These are phyloP conservation scores for Lagopus muta DNA, from an alignment of 2,113 vertebrate species.

Conservation along the genomic window DNA sequence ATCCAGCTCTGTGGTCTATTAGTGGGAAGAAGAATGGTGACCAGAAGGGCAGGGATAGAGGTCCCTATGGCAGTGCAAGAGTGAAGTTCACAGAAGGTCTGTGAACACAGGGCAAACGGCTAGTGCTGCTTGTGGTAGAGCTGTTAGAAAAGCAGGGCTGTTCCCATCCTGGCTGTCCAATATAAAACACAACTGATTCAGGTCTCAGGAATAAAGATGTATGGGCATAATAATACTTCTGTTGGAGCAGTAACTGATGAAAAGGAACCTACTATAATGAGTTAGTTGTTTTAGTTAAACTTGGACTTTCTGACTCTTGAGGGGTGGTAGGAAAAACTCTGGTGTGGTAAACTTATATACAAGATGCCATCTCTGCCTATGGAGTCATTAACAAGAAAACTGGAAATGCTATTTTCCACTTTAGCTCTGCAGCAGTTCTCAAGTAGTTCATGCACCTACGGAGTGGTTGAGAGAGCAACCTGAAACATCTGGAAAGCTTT, in stretches of 20 bases:
- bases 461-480: background rate
- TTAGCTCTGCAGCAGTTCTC: background rate
- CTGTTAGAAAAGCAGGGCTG: background rate
- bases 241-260: background rate
- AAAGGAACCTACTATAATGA: background rate
- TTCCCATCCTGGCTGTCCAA: background rate
- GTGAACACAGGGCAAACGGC: background rate
- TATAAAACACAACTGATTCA: background rate
- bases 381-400: background rate
- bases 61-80: background rate
- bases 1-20: background rate
- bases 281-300: background rate
- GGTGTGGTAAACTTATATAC: background rate
- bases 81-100: background rate
- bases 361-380: background rate
- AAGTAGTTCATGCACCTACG: background rate
- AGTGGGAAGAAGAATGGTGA: background rate
- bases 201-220: background rate
- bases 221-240: background rate
- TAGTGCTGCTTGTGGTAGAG: rapidly evolving
- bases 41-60: background rate
- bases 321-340: background rate
- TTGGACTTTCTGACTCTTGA: background rate
- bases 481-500: background rate
- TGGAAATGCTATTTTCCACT: background rate